These are phyloP conservation scores for Lamprotornis superbus DNA, from an alignment of 2,113 vertebrate species.

Conservation along the genomic window DNA sequence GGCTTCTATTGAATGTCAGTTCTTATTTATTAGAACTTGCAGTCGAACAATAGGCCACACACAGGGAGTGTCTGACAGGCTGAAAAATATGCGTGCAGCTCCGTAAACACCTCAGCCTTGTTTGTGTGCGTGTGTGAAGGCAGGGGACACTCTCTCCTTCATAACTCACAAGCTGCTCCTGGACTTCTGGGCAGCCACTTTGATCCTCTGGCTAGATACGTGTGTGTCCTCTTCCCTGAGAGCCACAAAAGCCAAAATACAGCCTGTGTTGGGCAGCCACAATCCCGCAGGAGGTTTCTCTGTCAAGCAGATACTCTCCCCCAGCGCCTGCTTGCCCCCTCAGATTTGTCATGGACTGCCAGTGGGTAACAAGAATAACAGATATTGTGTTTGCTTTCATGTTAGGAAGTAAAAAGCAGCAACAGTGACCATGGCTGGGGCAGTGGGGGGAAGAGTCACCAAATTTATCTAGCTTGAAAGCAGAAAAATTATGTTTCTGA, in stretches of 20 bases:
- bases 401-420: background rate
- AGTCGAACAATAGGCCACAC: constrained; percentile 66
- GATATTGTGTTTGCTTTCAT: background rate
- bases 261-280: background rate
- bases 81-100: background rate
- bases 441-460: fast-evolving
- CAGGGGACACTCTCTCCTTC: constrained; percentile 11
- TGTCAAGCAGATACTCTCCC: background rate
- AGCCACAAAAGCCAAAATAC: background rate
- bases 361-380: background rate
- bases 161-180: background rate
- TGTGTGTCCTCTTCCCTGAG: background rate
- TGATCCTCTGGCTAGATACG: background rate
- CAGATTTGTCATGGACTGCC: background rate
- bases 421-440: background rate
- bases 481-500: background rate
- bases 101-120: constrained; percentile 34
- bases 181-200: background rate
- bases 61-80: constrained; percentile 39
- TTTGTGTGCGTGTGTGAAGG: background rate
- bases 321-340: background rate
- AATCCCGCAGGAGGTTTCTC: background rate
- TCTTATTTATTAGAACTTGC: constrained; percentile 63
- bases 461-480: background rate
- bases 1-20: constrained; percentile 51